These are phyloP conservation scores for Pachyseris speciosa DNA, from an alignment of 64 coral and sea anemone genomes.

Conservation along the genomic window DNA sequence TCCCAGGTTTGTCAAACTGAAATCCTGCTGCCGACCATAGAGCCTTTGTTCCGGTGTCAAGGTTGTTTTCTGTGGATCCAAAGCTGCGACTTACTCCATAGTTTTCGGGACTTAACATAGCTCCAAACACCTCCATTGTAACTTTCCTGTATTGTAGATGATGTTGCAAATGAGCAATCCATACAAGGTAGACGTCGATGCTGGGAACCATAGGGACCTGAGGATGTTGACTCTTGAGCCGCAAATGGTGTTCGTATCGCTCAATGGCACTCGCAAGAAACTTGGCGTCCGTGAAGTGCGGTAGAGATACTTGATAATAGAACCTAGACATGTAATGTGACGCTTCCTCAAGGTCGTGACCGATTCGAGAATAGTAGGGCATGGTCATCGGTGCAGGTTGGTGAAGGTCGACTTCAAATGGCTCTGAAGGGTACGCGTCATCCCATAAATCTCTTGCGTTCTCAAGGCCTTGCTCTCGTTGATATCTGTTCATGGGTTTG, in stretches of 20 bases:
- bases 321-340: slow-evolving; percentile 14
- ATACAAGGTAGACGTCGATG: slow-evolving; percentile 24
- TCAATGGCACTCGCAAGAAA: slow-evolving; percentile 35
- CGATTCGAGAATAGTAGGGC: slow-evolving; percentile 17
- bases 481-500: slow-evolving; percentile 34
- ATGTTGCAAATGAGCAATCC: slow-evolving; percentile 26
- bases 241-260: slow-evolving; percentile 65
- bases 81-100: not conserved
- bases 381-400: not conserved
- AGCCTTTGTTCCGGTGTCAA: slow-evolving; percentile 8
- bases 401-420: slow-evolving; percentile 51
- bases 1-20: slow-evolving; percentile 35
- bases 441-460: slow-evolving; percentile 51
- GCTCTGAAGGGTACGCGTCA: slow-evolving; percentile 28
- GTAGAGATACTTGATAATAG: slow-evolving; percentile 75
- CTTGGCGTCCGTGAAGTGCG: slow-evolving; percentile 58
- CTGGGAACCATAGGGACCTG: not conserved
- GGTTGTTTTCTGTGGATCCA: not conserved
- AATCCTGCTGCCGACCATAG: slow-evolving; percentile 12
- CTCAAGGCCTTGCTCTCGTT: not conserved
- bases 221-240: slow-evolving; percentile 42
- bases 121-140: slow-evolving; percentile 35
- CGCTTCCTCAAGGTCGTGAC: slow-evolving; percentile 24
- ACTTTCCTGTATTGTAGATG: slow-evolving; percentile 36
- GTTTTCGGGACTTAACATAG: not conserved